These are phyloP conservation scores for Aleadryas rufinucha DNA, from an alignment of 2,113 vertebrate species.

Conservation along the genomic window DNA sequence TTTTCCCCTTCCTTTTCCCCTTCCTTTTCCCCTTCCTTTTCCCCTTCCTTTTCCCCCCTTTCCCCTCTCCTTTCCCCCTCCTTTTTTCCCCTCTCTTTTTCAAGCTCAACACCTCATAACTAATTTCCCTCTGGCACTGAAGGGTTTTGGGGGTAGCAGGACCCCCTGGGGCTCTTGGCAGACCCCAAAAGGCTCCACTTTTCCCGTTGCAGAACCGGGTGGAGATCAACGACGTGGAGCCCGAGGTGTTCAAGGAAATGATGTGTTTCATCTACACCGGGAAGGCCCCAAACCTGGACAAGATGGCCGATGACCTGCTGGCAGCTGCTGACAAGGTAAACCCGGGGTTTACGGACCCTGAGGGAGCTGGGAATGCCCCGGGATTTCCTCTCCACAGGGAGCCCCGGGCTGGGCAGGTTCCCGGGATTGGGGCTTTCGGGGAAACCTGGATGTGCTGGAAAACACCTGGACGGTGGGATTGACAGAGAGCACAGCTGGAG, in stretches of 20 bases:
- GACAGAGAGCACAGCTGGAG: background rate
- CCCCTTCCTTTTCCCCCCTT: no score
- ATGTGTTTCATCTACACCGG: conserved; percentile 96
- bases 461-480: rapidly evolving
- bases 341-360: background rate
- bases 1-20: no score
- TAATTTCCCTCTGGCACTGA: rapidly evolving
- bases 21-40: no score
- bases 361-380: background rate
- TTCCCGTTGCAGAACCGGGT: conserved; percentile 81
- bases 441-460: background rate
- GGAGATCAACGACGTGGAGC: conserved; percentile 93
- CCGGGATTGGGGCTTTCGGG: background rate
- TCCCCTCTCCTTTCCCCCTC: background rate
- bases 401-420: background rate
- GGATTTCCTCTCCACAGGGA: background rate
- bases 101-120: rapidly evolving
- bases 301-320: conserved; percentile 95
- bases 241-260: conserved; percentile 97
- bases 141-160: background rate
- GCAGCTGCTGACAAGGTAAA: conserved; percentile 92
- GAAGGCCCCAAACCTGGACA: conserved; percentile 92
- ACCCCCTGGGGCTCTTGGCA: background rate
- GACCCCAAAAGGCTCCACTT: background rate
- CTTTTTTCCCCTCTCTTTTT: no score